phyloP scores from a whole-genome alignment of 2,888 invertebrate genomes.

The Drosophila kambysellisi region DNA sequence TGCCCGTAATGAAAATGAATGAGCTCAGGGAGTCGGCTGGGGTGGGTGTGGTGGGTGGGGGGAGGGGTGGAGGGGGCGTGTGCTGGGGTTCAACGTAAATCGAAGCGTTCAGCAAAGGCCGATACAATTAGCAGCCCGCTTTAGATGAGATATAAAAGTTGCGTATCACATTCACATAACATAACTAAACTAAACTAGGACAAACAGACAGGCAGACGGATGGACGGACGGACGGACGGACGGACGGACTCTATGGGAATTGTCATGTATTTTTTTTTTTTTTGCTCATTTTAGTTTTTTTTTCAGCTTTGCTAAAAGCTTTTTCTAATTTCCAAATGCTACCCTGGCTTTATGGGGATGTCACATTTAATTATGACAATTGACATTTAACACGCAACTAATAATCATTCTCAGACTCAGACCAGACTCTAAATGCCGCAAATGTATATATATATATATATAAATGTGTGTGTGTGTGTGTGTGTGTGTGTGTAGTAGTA shows the following conservation, averaged over 20 bases:
- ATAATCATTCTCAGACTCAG: slow-evolving; percentile 48
- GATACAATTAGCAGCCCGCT: slow-evolving; percentile 71
- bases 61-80: background rate
- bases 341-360: slow-evolving; percentile 37
- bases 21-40: slow-evolving; percentile 2
- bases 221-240: background rate
- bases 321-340: slow-evolving; percentile 69
- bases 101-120: slow-evolving; percentile 53
- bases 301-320: slow-evolving; percentile 61
- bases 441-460: background rate
- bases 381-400: slow-evolving; percentile 70
- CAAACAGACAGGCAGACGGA: background rate
- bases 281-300: slow-evolving; percentile 18
- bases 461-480: background rate
- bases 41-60: too few species aligned
- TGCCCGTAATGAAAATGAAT: slow-evolving; percentile 53
- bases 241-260: slow-evolving; percentile 41
- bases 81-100: slow-evolving; percentile 35
- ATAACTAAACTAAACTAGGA: slow-evolving; percentile 31
- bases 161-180: slow-evolving; percentile 22
- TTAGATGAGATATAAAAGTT: slow-evolving; percentile 68
- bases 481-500: too few species aligned
- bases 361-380: slow-evolving; percentile 74
- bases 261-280: slow-evolving; percentile 28
- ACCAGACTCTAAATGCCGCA: background rate